Evolutionary conservation across 2,888 invertebrate genomes (phyloP).

Genomic region (Cantharis flavilabris): DNA sequence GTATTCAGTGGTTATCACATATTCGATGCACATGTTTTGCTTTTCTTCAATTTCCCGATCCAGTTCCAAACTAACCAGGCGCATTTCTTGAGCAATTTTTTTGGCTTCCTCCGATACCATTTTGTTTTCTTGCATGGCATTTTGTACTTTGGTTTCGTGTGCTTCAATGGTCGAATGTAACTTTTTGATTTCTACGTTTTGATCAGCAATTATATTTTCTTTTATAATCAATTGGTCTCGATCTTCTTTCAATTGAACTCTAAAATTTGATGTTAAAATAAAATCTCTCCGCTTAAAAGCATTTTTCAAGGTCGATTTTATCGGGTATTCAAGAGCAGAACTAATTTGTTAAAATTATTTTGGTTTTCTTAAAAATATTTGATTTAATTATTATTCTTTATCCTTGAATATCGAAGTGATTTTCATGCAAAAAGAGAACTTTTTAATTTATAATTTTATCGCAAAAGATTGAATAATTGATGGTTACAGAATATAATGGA

Average conservation of each 20-base stretch:
- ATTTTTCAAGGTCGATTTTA: background rate
- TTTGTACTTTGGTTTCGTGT: background rate
- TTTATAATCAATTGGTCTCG: background rate
- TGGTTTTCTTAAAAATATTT: background rate
- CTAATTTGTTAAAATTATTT: background rate
- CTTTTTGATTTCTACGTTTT: background rate
- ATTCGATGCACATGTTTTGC: background rate
- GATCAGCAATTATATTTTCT: background rate
- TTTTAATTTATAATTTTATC: background rate
- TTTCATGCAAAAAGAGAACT: background rate
- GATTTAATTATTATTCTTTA: background rate
- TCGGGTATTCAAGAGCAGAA: background rate
- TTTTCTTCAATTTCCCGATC: conserved; percentile 5
- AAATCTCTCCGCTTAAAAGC: background rate
- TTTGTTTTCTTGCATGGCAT: background rate
- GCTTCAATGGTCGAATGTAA: background rate
- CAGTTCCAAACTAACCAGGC: conserved; percentile 10
- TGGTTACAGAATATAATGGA: too few relatives aligned
- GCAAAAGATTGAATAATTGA: background rate
- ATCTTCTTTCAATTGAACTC: background rate
- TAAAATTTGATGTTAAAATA: background rate
- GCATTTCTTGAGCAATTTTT: conserved; percentile 8
- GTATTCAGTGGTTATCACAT: background rate
- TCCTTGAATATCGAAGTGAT: background rate
- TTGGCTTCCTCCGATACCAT: background rate